Conservation (phyloP, 2,797 vertebrate species). For the Anableps anableps region DNA sequence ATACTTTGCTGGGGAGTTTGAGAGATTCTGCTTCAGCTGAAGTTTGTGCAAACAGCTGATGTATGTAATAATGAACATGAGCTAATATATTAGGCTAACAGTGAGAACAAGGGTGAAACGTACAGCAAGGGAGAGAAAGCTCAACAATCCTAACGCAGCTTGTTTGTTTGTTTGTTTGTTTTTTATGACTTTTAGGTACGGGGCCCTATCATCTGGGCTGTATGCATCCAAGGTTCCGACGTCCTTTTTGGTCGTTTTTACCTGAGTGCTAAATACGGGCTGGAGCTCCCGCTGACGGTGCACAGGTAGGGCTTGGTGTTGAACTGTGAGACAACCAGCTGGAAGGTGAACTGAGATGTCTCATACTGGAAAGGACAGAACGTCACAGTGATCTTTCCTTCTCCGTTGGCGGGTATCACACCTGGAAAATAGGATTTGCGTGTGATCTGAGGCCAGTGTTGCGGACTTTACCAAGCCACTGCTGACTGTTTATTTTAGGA, state of each 20-base stretch:
- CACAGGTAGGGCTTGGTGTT: slow-evolving; percentile 87
- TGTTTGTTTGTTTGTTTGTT: too few relatives aligned
- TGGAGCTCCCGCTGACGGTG: slow-evolving; percentile 85
- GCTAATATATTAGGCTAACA: not conserved
- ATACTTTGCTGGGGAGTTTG: not conserved
- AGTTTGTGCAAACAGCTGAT: not conserved
- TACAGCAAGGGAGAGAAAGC: too few relatives aligned
- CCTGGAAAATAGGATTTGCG: slow-evolving; percentile 73
- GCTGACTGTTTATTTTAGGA: not conserved
- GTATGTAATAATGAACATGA: not conserved
- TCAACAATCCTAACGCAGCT: not conserved
- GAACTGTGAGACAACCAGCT: slow-evolving; percentile 88
- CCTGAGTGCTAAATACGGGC: slow-evolving; percentile 77
- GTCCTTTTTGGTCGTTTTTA: slow-evolving; percentile 52
- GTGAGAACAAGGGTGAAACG: not conserved
- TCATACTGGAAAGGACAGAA: slow-evolving; percentile 88
- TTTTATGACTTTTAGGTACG: not conserved
- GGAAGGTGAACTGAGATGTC: slow-evolving; percentile 85
- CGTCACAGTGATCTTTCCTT: slow-evolving; percentile 78
- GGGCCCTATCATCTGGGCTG: not conserved
- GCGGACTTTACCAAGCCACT: not conserved
- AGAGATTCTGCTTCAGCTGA: not conserved
- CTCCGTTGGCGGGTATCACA: slow-evolving; percentile 87
- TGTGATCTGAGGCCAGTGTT: not conserved
- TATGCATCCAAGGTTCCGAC: not conserved